Percentiles rank a stretch among this genome's conserved stretches.
These are phyloP conservation scores for Oplegnathus fasciatus DNA, from an alignment of 2,113 vertebrate genomes.

Conservation along the genomic window DNA sequence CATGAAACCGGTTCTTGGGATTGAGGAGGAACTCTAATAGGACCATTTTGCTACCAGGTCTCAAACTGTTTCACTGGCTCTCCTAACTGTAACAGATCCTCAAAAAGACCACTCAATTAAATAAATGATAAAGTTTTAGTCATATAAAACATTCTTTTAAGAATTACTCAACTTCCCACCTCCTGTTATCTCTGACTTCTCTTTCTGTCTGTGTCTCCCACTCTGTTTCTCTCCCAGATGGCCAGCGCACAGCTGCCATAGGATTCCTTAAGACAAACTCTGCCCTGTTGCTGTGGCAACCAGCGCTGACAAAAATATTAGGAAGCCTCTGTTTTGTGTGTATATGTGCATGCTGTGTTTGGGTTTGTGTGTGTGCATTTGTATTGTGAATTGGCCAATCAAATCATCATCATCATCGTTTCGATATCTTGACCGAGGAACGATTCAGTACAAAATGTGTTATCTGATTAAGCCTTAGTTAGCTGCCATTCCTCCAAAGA, in stretches of 20 bases:
- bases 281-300: conserved; percentile 70
- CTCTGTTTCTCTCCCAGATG: conserved; percentile 11
- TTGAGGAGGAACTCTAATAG: background rate
- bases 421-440: background rate
- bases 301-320: conserved; percentile 41
- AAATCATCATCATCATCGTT: background rate
- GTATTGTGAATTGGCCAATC: background rate
- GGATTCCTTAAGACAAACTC: conserved; percentile 53
- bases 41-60: too few species aligned
- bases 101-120: background rate
- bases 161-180: conserved; percentile 34
- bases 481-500: background rate
- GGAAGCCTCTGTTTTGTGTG: conserved; percentile 8
- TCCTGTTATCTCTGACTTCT: conserved; percentile 15
- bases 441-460: background rate
- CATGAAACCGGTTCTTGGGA: background rate
- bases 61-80: background rate
- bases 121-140: background rate
- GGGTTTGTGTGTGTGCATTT: background rate
- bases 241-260: conserved; percentile 46
- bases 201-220: conserved; percentile 22
- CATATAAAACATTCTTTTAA: background rate
- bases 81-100: background rate
- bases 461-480: background rate
- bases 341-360: background rate